Conservation (phyloP, 2,888 invertebrate genomes). For the Watsonalla binaria region DNA sequence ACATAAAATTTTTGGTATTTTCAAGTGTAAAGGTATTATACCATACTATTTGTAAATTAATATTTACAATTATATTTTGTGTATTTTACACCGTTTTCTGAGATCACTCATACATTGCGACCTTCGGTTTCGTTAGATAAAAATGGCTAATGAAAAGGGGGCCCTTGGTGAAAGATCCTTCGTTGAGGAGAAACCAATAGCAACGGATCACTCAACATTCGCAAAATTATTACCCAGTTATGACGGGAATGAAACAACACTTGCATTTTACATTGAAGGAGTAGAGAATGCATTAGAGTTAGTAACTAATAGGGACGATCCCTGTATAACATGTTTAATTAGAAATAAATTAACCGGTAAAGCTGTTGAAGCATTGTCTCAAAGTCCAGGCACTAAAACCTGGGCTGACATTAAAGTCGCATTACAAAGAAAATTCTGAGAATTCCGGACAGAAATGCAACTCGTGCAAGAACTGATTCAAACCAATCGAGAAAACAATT, state of each 20-base stretch:
- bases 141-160: conserved; percentile 9
- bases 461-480: conserved; percentile 15
- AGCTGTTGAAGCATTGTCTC: conserved; percentile 13
- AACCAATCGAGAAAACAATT: conserved; percentile 6
- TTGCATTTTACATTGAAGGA: conserved; percentile 18
- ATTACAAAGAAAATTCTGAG: conserved; percentile 14
- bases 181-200: conserved; percentile 1
- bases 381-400: conserved; percentile 4
- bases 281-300: conserved; percentile 20
- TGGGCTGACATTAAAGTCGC: conserved; percentile 15
- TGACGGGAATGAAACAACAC: conserved; percentile 22
- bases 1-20: neutral
- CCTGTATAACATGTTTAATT: conserved; percentile 17
- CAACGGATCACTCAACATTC: conserved; percentile 5
- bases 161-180: conserved; percentile 1
- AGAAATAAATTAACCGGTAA: conserved; percentile 18
- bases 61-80: neutral
- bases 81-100: neutral
- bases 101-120: neutral
- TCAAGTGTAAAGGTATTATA: neutral
- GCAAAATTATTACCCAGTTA: conserved; percentile 18
- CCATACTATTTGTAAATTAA: too few relatives aligned
- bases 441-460: conserved; percentile 16
- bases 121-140: neutral
- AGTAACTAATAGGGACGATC: conserved; percentile 10